phyloP scores from a whole-genome alignment of 1,140 invertebrate species.

The Drosophila lowei region DNA sequence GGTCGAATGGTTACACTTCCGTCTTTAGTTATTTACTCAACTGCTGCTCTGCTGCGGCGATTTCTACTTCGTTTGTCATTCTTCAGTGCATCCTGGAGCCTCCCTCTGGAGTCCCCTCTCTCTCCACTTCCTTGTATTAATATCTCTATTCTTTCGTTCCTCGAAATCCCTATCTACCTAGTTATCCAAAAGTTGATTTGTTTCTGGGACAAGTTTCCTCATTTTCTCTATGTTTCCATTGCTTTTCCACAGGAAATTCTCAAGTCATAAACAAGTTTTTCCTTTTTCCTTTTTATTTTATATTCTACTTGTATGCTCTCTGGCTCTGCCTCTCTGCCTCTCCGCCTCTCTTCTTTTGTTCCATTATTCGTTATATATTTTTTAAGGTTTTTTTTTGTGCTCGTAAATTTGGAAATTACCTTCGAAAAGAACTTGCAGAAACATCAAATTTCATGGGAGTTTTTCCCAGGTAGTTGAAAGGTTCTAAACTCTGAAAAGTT shows the following conservation, averaged over 20 bases:
- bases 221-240: slow-evolving; percentile 11
- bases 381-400: slow-evolving; percentile 37
- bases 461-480: neutral
- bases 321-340: neutral
- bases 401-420: slow-evolving; percentile 51
- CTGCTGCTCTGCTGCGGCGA: slow-evolving; percentile 45
- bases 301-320: slow-evolving; percentile 27
- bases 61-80: slow-evolving; percentile 77
- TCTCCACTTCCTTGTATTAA: too few species aligned
- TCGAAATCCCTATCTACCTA: neutral
- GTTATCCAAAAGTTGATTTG: slow-evolving; percentile 27
- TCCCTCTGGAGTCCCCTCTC: neutral
- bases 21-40: slow-evolving; percentile 73
- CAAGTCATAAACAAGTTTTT: slow-evolving; percentile 82
- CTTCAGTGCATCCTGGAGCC: slow-evolving; percentile 12
- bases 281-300: slow-evolving; percentile 75
- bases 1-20: slow-evolving; percentile 68
- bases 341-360: slow-evolving; percentile 10
- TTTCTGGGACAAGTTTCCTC: slow-evolving; percentile 48
- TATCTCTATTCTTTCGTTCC: too few species aligned
- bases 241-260: slow-evolving; percentile 64
- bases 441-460: slow-evolving; percentile 5
- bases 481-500: too few species aligned
- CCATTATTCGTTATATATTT: slow-evolving; percentile 49
- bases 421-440: slow-evolving; percentile 21